Conservation (phyloP, 23 tunicate species). For the Pegea sp. region DNA sequence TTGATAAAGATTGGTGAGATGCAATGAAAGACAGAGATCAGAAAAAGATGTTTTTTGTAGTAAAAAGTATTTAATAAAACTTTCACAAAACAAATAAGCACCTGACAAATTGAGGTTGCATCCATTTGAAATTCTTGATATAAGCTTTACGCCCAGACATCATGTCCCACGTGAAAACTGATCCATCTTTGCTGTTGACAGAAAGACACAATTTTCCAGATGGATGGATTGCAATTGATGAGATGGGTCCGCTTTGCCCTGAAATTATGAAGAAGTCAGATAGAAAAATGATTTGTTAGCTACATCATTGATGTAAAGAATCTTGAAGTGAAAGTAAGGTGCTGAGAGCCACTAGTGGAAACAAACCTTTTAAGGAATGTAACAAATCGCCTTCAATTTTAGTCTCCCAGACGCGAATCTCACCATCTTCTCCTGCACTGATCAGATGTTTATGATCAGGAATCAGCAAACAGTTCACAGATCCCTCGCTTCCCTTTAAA, state of each 20-base stretch:
- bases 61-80: neutral
- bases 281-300: too few species aligned
- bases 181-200: conserved; percentile 45
- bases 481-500: conserved; percentile 39
- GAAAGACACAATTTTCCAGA: conserved; percentile 63
- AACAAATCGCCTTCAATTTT: conserved; percentile 14
- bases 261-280: too few species aligned
- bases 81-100: neutral
- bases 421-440: conserved; percentile 83
- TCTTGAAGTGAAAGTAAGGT: too few species aligned
- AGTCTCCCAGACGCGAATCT: conserved; percentile 39
- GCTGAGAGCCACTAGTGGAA: too few species aligned
- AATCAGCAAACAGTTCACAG: conserved; percentile 22
- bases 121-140: conserved; percentile 44
- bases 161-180: conserved; percentile 69
- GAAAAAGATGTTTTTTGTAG: neutral
- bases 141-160: conserved; percentile 44
- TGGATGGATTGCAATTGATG: conserved; percentile 64
- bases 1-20: too few species aligned
- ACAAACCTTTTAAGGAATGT: conserved; percentile 19
- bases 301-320: too few species aligned
- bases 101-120: conserved; percentile 34
- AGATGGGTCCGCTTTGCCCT: conserved; percentile 73
- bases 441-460: conserved; percentile 40
- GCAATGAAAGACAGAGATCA: too few species aligned